These are phyloP conservation scores for Eutrigla gurnardus DNA, from an alignment of 2,797 vertebrate genomes.

Conservation along the genomic window DNA sequence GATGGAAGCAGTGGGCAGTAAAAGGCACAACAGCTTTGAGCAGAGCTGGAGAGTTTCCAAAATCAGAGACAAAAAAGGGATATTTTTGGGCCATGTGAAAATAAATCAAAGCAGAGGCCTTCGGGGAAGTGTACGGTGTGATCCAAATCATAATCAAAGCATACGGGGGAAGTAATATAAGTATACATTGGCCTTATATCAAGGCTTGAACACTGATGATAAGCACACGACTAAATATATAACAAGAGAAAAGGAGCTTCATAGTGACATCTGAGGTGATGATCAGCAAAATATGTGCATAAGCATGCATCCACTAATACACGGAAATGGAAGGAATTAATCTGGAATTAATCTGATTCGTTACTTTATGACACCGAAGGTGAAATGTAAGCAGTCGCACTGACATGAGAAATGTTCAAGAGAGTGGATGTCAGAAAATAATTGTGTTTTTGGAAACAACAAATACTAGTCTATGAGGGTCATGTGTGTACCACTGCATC, in stretches of 20 bases:
- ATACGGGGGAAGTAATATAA: not conserved
- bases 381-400: not conserved
- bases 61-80: not conserved
- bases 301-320: not conserved
- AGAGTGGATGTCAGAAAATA: not conserved
- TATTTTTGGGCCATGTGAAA: not conserved
- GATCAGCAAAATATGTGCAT: not conserved
- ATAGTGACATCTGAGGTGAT: not conserved
- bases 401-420: not conserved
- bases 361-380: not conserved
- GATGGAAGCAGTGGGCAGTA: not conserved
- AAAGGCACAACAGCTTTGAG: not conserved
- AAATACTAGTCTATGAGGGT: not conserved
- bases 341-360: not conserved
- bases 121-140: not conserved
- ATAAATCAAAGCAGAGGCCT: not conserved
- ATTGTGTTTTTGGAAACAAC: not conserved
- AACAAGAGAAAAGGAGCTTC: not conserved
- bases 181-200: not conserved
- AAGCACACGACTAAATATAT: not conserved
- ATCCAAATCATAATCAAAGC: conserved; percentile 1
- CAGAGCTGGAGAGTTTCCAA: no score
- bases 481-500: not conserved
- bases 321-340: not conserved
- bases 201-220: not conserved